Percentiles rank a stretch among this genome's conserved stretches.
phyloP scores from a whole-genome alignment of 2,113 vertebrate species.

The Loxodonta africana region DNA sequence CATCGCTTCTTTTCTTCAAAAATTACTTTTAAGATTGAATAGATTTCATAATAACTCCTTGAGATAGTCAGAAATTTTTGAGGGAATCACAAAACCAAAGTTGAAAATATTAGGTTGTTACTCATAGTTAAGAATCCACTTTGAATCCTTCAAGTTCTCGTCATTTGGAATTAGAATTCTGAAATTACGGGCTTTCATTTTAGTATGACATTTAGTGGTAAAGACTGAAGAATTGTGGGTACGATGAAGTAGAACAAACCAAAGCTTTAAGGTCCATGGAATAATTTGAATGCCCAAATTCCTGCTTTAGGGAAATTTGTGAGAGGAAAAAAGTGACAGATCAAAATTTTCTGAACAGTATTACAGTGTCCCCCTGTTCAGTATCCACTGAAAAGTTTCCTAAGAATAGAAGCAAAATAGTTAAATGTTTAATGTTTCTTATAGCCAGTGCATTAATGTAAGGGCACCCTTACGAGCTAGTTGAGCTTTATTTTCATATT shows the following conservation, averaged over 20 bases:
- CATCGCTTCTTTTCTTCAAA: not conserved
- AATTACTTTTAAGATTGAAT: slow-evolving; percentile 27
- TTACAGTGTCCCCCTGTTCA: not conserved
- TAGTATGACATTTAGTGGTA: not conserved
- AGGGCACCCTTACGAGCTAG: not conserved
- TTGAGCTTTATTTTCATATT: slow-evolving; percentile 9
- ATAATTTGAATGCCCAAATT: slow-evolving; percentile 27
- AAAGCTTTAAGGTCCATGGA: slow-evolving; percentile 3
- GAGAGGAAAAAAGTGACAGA: not conserved
- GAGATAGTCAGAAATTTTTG: slow-evolving; percentile 39
- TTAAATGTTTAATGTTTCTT: slow-evolving; percentile 28
- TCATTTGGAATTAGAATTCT: slow-evolving; percentile 30
- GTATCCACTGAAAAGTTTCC: not conserved
- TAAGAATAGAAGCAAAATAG: not conserved
- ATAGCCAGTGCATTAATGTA: not conserved
- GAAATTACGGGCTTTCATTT: slow-evolving; percentile 41
- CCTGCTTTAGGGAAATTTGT: slow-evolving; percentile 45
- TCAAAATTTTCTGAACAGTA: not conserved
- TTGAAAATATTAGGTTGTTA: slow-evolving; percentile 23
- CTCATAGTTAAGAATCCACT: slow-evolving; percentile 1
- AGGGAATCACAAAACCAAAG: not conserved
- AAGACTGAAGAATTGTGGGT: slow-evolving; percentile 40
- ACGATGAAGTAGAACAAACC: not conserved
- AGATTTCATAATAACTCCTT: slow-evolving; percentile 11
- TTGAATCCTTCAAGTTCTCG: slow-evolving; percentile 19